Base-by-base conservation (phyloP, 2,113 vertebrate species). In the Pycnonotus jocosus region DNA sequence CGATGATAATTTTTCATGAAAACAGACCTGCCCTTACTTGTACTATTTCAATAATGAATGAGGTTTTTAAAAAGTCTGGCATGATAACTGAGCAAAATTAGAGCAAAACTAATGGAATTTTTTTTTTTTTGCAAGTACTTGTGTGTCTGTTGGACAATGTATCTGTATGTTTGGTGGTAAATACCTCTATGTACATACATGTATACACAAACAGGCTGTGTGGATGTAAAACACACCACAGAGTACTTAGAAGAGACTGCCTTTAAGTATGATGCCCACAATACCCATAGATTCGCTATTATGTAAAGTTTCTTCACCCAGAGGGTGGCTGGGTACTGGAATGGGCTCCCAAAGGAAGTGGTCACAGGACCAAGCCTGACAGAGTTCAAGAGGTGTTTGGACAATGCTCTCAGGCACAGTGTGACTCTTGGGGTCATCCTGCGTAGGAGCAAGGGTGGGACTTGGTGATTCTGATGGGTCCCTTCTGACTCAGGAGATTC, bases 61-160 rank as follows among this genome's bases (percentile, higher is more conserved):
- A 13, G n/a, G 40, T 53, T 53, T 56, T 12, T 3, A n/a, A 65
- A 51, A 70, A 77, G 54, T 9, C 23, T 57, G 7, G 15, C 70
- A 2, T 45, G 40, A 44, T 60, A 33, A 28, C 11, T 60, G 51
- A 65, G 21, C 25, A n/a, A 38, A 74, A 30, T 69, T 80, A 28
- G 64, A 74, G 23, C 12, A 71, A 68, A 53, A n/a, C 9, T 19
- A 66, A 23, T 27, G 14, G 5, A 0, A 16, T 3, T 17, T 23
- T 53, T 24, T 23, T 56, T 56, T 57, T 35, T 24, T 44, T 74
- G 6, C 54, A 51, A 88, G 50, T 53, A 40, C 11, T 31, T 85
- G 0, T 30, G 4, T 64, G 13, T 64, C 42, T 71, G 2, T 71
- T n/a, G 58, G 37, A 44, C 2, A 4, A 6, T 0, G 0, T 38